These are phyloP conservation scores for Ricordea florida DNA, from an alignment of 92 coral and sea anemone genomes.

Conservation along the genomic window DNA sequence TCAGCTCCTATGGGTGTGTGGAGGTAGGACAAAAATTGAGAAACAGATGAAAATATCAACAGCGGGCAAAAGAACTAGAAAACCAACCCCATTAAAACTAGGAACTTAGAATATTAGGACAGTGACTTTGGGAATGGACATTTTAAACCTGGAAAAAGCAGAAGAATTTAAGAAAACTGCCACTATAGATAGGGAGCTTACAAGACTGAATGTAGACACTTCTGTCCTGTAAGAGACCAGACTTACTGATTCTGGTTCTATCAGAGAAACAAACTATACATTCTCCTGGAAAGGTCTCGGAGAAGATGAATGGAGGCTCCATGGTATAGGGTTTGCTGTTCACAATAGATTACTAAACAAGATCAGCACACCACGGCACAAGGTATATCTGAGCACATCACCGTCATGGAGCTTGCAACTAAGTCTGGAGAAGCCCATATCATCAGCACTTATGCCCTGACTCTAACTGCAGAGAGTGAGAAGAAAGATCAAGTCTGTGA, in stretches of 20 bases:
- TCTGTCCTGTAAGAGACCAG: slow-evolving; percentile 13
- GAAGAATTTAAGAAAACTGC: slow-evolving; percentile 4
- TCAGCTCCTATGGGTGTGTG: background rate
- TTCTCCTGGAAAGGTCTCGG: slow-evolving; percentile 21
- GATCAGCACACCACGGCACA: no score
- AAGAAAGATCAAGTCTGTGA: background rate
- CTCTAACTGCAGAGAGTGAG: background rate
- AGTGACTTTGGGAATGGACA: background rate
- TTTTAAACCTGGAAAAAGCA: no score
- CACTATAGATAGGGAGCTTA: background rate
- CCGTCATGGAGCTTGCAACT: background rate
- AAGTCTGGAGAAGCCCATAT: background rate
- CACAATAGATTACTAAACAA: no score
- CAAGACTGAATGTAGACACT: background rate
- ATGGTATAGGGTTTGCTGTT: no score
- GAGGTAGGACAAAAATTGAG: no score
- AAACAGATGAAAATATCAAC: background rate
- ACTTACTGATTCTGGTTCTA: background rate
- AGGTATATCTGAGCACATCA: no score
- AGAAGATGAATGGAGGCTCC: no score
- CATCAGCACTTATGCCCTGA: slow-evolving; percentile 1
- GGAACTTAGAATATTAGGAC: background rate
- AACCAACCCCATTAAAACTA: background rate
- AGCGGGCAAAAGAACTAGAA: background rate
- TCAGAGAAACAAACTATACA: background rate